phyloP scores from a whole-genome alignment of 2,113 vertebrate species.

The Platycercus adscitus region DNA sequence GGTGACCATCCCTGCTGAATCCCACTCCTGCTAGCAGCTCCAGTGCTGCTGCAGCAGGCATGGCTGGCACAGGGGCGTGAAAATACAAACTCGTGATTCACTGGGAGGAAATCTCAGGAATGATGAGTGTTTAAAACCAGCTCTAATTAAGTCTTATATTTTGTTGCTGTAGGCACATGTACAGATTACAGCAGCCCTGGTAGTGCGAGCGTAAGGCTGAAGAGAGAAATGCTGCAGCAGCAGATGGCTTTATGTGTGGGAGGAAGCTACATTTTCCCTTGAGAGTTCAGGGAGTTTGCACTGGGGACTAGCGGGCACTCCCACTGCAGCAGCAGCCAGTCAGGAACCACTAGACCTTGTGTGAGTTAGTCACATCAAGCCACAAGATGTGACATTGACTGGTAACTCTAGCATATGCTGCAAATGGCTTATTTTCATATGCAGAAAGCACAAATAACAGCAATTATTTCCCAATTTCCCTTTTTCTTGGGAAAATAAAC shows the following conservation, averaged over 20 bases:
- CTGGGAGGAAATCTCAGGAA: background rate
- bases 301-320: background rate
- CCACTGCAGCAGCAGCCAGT: background rate
- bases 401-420: background rate
- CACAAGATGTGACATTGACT: slow-evolving; percentile 14
- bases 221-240: background rate
- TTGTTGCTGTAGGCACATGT: background rate
- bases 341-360: background rate
- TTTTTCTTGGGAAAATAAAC: background rate
- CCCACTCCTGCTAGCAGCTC: background rate
- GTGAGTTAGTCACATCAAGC: slow-evolving; percentile 13
- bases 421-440: background rate
- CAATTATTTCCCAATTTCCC: background rate
- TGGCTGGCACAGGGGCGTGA: background rate
- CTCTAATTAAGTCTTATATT: background rate
- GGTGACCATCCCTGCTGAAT: rapidly evolving
- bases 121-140: background rate
- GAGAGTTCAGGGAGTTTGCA: background rate
- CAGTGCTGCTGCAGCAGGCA: background rate
- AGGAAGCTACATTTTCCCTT: background rate
- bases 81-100: background rate
- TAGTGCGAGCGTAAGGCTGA: background rate
- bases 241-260: background rate
- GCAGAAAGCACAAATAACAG: background rate
- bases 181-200: background rate